Conservation (phyloP, 1,140 invertebrate species). For the Gerris buenoi region DNA sequence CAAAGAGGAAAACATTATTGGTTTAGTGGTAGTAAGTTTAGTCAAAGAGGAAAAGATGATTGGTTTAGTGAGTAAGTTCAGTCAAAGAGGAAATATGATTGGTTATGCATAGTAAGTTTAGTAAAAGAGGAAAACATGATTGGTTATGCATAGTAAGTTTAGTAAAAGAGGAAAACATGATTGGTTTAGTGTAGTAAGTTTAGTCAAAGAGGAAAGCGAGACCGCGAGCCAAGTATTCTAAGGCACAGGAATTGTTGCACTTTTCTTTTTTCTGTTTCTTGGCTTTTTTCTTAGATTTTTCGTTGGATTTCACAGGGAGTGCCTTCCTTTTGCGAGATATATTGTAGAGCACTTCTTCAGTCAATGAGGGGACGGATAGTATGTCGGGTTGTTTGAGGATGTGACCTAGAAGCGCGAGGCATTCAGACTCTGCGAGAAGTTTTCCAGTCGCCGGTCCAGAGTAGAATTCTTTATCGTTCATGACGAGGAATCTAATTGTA, state of each 20-base stretch:
- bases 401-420: slow-evolving; percentile 21
- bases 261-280: slow-evolving; percentile 24
- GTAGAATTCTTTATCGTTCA: slow-evolving; percentile 43
- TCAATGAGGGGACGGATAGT: slow-evolving; percentile 11
- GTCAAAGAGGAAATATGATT: too few species aligned
- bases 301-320: slow-evolving; percentile 5
- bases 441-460: slow-evolving; percentile 31
- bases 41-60: too few species aligned
- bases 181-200: too few species aligned
- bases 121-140: too few species aligned
- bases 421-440: slow-evolving; percentile 29
- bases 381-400: slow-evolving; percentile 13
- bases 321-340: slow-evolving; percentile 5
- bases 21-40: too few species aligned
- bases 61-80: too few species aligned
- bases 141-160: too few species aligned
- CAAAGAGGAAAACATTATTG: too few species aligned
- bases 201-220: slow-evolving; percentile 34
- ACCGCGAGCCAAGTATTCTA: slow-evolving; percentile 30
- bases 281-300: slow-evolving; percentile 15
- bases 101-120: too few species aligned
- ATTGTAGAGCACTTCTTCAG: slow-evolving; percentile 9
- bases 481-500: slow-evolving; percentile 45
- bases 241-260: slow-evolving; percentile 30
- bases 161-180: too few species aligned